A percentile compares a stretch with the other conserved stretches of the same genome.
Evolutionary conservation across 2,888 invertebrate species (phyloP).

Genomic region (Bursaphelenchus okinawaensis): DNA sequence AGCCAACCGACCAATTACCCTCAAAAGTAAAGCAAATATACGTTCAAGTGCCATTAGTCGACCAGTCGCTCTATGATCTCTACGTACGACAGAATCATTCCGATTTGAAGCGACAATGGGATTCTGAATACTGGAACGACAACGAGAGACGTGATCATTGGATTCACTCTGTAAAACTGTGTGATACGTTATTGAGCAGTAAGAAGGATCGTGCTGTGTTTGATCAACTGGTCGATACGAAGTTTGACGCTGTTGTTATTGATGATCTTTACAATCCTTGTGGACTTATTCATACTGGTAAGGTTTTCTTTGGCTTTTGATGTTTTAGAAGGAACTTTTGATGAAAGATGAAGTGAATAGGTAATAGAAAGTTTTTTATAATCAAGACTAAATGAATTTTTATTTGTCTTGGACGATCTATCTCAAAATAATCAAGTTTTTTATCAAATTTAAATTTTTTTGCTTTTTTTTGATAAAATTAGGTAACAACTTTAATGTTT

Average conservation of each 20-base stretch:
- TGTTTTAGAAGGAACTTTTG: background rate
- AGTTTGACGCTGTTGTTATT: constrained; percentile 53
- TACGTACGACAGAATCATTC: constrained; percentile 35
- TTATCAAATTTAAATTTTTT: too few relatives aligned
- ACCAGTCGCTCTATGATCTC: constrained; percentile 25
- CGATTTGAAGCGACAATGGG: constrained; percentile 29
- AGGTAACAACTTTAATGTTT: background rate
- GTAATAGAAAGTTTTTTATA: too few relatives aligned
- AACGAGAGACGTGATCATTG: constrained; percentile 40
- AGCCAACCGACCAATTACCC: constrained; percentile 30
- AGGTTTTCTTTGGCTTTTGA: too few relatives aligned
- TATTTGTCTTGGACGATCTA: too few relatives aligned
- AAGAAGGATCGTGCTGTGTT: constrained; percentile 36
- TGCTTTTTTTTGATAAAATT: background rate
- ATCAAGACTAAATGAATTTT: too few relatives aligned
- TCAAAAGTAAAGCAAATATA: constrained; percentile 33
- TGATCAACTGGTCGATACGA: constrained; percentile 39
- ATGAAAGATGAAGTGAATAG: too few relatives aligned
- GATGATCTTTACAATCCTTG: constrained; percentile 58
- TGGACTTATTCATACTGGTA: constrained; percentile 49
- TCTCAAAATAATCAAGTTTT: too few relatives aligned
- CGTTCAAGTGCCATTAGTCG: constrained; percentile 25
- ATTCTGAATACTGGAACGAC: constrained; percentile 27
- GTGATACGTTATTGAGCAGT: constrained; percentile 42
- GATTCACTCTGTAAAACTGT: constrained; percentile 49